A percentile compares a stretch with the other conserved stretches of the same genome.
Conservation (phyloP, 2,113 vertebrate species). For the Oncorhynchus clarkii region DNA sequence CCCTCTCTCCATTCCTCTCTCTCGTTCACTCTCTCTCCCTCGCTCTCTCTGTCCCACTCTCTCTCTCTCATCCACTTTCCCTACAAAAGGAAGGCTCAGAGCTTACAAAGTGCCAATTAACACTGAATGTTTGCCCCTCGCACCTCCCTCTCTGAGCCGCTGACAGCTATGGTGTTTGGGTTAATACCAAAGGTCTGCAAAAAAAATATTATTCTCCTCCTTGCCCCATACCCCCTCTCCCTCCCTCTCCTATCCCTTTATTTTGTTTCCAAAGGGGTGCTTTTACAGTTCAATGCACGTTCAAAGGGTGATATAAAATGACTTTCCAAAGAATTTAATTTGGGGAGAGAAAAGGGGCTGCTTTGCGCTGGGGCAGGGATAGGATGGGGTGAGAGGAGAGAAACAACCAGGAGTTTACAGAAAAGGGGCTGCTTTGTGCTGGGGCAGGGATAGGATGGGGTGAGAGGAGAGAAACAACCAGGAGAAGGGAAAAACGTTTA, state of each 20-base stretch:
- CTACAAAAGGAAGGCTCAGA: constrained; percentile 75
- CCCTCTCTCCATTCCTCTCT: constrained; percentile 11
- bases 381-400: constrained; percentile 9
- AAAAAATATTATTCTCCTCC: constrained; percentile 78
- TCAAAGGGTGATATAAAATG: constrained; percentile 83
- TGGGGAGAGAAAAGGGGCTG: constrained; percentile 60
- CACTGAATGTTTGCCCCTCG: constrained; percentile 78
- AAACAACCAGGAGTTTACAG: constrained; percentile 6
- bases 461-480: background rate
- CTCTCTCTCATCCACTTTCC: constrained; percentile 39
- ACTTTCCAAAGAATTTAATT: constrained; percentile 81
- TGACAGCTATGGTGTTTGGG: constrained; percentile 84
- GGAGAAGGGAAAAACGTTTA: background rate
- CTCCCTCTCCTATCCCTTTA: constrained; percentile 65
- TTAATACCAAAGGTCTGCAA: constrained; percentile 83
- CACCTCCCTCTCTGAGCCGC: constrained; percentile 77
- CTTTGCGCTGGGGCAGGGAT: constrained; percentile 15
- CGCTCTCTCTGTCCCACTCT: constrained; percentile 20
- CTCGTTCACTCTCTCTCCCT: constrained; percentile 16
- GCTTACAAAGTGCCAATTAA: constrained; percentile 83
- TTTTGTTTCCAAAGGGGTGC: constrained; percentile 79
- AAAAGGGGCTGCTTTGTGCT: constrained; percentile 41
- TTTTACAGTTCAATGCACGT: constrained; percentile 84
- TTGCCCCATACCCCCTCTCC: constrained; percentile 56
- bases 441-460: constrained; percentile 21